Base-by-base conservation (phyloP, 2,888 invertebrate species). In the Agrochola circellaris region DNA sequence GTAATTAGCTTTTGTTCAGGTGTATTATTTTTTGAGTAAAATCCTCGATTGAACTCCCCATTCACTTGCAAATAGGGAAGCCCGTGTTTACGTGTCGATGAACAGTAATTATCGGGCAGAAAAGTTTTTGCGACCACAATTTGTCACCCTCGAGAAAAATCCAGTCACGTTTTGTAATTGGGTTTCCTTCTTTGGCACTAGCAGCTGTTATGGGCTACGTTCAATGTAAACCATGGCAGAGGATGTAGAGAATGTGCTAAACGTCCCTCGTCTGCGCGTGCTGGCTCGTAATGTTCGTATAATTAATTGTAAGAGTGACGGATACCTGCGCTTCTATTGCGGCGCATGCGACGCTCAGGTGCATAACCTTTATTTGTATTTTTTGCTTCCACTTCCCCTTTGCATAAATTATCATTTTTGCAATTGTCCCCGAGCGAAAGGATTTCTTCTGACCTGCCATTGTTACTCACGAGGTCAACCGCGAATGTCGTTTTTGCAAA, bases 331-430 rank as follows among this genome's bases (percentile, higher is more conserved):
- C 82, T 77, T 81, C 85, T 82, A 73, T 73, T 75, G 85, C 91
- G 92, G 93, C 93, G 93, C 93, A 93, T 91, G 94, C 93, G 92
- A 84, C 90, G 88, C 89, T 96, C 96, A 96, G 96, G 96, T 96
- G 96, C 93, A 94, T 96, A 95, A 95, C 94, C 95, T 95, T 95
- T 95, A 95, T 96, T 95, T 94, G 92, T 90, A 91, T 91, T 95
- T 95, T 95, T 94, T 94, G 93, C 94, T 90, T 89, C 92, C 89
- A 92, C 95, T 96, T 96, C 95, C 96, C 96, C 96, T 96, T 96
- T 96, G 96, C 96, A 96, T 96, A 96, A 93, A 95, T 96, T 96
- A 96, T 90, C 90, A 93, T 92, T 95, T 95, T 93, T 83, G 94
- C 95, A 84, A 92, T 89, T 88, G 89, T 92, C 87, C 87, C 87